phyloP scores from a whole-genome alignment of 2,888 invertebrate genomes.

The Calameuta idolon region DNA sequence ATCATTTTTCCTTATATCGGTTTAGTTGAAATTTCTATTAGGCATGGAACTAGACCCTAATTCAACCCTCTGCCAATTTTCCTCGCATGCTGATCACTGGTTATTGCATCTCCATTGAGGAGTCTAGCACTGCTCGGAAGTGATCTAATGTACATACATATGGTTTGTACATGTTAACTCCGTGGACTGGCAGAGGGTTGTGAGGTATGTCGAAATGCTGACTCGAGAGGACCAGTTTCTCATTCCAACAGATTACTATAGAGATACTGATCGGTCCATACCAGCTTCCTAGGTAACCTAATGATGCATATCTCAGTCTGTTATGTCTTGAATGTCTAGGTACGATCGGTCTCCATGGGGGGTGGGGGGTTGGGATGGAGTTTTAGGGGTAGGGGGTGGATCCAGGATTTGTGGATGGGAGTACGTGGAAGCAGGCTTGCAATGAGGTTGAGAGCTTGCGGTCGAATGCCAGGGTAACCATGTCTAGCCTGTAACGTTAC shows the following conservation, averaged over 20 bases:
- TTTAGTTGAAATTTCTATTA: no score
- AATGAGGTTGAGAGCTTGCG: slow-evolving; percentile 64
- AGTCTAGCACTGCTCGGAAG: no score
- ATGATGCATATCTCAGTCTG: slow-evolving; percentile 60
- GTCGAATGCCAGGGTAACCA: slow-evolving; percentile 60
- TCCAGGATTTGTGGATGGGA: slow-evolving; percentile 18
- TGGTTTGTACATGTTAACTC: slow-evolving; percentile 4
- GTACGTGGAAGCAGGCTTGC: slow-evolving; percentile 46
- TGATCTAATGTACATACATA: not conserved
- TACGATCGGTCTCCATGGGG: slow-evolving; percentile 30
- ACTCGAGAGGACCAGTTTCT: not conserved
- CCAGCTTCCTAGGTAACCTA: slow-evolving; percentile 12
- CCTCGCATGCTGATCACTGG: no score
- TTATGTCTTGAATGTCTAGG: slow-evolving; percentile 63
- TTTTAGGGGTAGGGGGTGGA: slow-evolving; percentile 14
- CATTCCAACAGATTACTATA: slow-evolving; percentile 2
- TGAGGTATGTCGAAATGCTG: slow-evolving; percentile 2
- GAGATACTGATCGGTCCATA: not conserved
- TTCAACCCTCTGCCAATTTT: no score
- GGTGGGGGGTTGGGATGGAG: not conserved
- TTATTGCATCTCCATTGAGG: no score
- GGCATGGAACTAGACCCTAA: no score
- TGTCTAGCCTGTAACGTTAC: slow-evolving; percentile 53
- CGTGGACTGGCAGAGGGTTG: slow-evolving; percentile 7
- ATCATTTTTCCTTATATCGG: no score